phyloP scores from a whole-genome alignment of 1,140 invertebrate species.

The Phthorimaea operculella region DNA sequence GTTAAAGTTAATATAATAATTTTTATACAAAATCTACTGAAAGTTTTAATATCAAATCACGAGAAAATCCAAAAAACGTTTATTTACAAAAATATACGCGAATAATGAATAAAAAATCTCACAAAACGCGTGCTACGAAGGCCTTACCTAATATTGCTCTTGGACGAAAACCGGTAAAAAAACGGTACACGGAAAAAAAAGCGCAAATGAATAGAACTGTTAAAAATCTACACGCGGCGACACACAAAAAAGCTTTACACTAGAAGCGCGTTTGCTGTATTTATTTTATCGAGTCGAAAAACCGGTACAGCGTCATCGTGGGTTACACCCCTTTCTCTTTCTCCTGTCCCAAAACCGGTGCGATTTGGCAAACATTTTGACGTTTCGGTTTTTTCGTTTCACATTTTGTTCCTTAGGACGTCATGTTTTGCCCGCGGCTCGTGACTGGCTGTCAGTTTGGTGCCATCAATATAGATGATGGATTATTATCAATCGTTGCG shows the following conservation, averaged over 20 bases:
- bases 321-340: conserved; percentile 32
- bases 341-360: conserved; percentile 53
- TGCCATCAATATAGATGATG: conserved; percentile 6
- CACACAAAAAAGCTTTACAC: conserved; percentile 50
- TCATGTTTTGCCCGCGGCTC: not conserved
- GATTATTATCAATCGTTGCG: conserved; percentile 15
- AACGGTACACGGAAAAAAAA: conserved; percentile 21
- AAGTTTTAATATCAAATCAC: not conserved
- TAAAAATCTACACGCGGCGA: conserved; percentile 28
- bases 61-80: not conserved
- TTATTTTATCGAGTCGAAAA: conserved; percentile 44
- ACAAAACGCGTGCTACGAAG: conserved; percentile 15
- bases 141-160: conserved; percentile 56
- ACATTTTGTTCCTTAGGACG: not conserved
- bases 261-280: conserved; percentile 24
- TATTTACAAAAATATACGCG: conserved; percentile 9
- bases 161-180: conserved; percentile 22
- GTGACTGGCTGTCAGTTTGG: not conserved
- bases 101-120: conserved; percentile 11
- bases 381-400: conserved; percentile 12
- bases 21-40: conserved; percentile 4
- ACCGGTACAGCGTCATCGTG: conserved; percentile 47
- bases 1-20: conserved; percentile 8
- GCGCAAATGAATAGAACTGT: conserved; percentile 39
- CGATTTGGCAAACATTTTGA: conserved; percentile 39